Base-by-base conservation (phyloP, 2,888 invertebrate genomes). In the Buathra laborator region DNA sequence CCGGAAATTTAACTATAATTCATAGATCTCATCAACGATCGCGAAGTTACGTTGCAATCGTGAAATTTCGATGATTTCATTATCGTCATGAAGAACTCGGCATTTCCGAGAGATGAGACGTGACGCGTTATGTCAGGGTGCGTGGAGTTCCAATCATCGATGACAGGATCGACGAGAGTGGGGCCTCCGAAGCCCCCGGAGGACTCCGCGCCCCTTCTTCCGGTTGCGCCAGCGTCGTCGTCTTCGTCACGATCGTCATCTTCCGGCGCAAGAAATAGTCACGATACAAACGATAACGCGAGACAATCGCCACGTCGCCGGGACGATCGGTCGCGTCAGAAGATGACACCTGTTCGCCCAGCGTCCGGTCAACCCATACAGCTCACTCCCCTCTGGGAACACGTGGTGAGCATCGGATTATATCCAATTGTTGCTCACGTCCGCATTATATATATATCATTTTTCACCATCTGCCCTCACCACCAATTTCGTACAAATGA, bases 311-410 rank as follows among this genome's bases (percentile, higher is more conserved):
- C 83, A 6, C 53, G 81, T 75, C 86, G 74, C 85, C 90, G 88
- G 12, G 68, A 66, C 46, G 6, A 74, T 19, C 89, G 86, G 43
- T 53, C 82, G 16, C 79, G 87, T 78, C 88, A 88, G 68, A 91
- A 90, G 86, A 92, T 92, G 92, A 91, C 91, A 76, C 89, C 91
- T 84, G 86, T 87, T 88, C 84, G 89, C 87, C 88, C 91, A 46
- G 79, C 89, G 44, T 87, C 89, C 72, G 91, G 92, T 7, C 93
- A 93, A 81, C 91, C 93, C 2, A 93, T 94, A 79, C 96, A 95
- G 86, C 95, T 97, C 83, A 97, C 97, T 66, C 96, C 97, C 72
- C 94, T 97, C 9, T 97, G 97, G 97, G 97, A 97, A 94, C 96
- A 97, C 91, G 96, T 97, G 88, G 95, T 93, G 81, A 53, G 91